Conservation (phyloP, 2,888 invertebrate species). For the Megalurothrips usitatus region DNA sequence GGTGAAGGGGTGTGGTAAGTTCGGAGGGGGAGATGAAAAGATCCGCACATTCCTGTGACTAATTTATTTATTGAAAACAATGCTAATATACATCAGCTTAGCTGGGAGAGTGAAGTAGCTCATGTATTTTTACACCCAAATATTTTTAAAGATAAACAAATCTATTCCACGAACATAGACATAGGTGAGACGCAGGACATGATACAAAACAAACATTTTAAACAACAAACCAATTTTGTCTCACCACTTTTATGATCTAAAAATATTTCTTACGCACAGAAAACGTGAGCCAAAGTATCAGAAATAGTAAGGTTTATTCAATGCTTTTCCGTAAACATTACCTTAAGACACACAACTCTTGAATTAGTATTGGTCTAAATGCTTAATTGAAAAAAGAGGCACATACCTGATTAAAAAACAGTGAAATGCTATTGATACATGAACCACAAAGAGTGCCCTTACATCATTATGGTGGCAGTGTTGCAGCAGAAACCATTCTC, state of each 20-base stretch:
- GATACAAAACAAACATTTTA: background rate
- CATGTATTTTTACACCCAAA: background rate
- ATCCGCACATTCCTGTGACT: background rate
- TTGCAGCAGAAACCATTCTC: too few species aligned
- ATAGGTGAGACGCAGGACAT: background rate
- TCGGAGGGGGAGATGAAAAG: background rate
- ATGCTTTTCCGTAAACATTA: background rate
- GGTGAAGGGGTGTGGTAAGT: too few species aligned
- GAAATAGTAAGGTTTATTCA: background rate
- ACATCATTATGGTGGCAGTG: too few species aligned
- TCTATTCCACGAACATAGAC: background rate
- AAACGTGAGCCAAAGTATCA: background rate
- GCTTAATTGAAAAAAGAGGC: background rate
- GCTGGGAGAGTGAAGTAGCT: background rate
- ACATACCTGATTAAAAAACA: background rate
- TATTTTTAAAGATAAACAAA: background rate
- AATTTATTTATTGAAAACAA: background rate
- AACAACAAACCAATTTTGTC: background rate
- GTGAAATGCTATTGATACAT: too few species aligned
- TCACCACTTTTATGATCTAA: background rate
- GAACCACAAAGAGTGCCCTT: too few species aligned
- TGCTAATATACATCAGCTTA: background rate
- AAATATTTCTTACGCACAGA: background rate
- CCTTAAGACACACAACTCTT: background rate
- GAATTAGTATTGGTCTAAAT: background rate